phyloP scores from a whole-genome alignment of 2,888 invertebrate species.

The Bruchidius siliquastri region DNA sequence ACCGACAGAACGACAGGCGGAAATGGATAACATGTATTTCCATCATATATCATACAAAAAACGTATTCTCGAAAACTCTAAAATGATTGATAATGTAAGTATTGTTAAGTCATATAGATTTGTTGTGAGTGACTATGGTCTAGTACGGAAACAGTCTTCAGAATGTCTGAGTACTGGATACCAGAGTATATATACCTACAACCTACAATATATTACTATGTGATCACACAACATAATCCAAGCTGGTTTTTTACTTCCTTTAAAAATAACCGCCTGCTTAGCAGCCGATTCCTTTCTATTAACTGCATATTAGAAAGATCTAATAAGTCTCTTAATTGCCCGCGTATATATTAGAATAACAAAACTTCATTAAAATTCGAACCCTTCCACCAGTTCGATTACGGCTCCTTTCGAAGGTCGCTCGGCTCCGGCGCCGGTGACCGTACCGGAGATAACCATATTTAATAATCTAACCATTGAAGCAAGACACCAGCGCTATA shows the following conservation, averaged over 20 bases:
- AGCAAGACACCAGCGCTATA: neutral
- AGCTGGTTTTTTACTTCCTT: neutral
- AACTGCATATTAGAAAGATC: neutral
- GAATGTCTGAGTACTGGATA: too few relatives aligned
- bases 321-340: neutral
- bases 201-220: too few relatives aligned
- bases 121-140: too few relatives aligned
- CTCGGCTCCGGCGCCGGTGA: neutral
- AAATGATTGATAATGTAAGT: too few relatives aligned
- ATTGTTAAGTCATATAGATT: too few relatives aligned
- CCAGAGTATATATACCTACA: too few relatives aligned
- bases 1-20: too few relatives aligned
- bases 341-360: neutral
- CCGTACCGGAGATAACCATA: neutral
- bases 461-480: neutral
- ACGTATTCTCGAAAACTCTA: too few relatives aligned
- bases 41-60: too few relatives aligned
- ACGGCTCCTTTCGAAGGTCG: neutral
- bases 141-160: too few relatives aligned
- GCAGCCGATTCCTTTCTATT: neutral
- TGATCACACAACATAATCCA: too few relatives aligned
- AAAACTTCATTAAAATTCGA: neutral
- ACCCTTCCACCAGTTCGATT: neutral
- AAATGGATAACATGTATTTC: too few relatives aligned
- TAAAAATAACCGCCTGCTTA: neutral